Evolutionary conservation across 2,797 vertebrate genomes (phyloP).

Genomic region (Lepidocolaptes lacrymiger): DNA sequence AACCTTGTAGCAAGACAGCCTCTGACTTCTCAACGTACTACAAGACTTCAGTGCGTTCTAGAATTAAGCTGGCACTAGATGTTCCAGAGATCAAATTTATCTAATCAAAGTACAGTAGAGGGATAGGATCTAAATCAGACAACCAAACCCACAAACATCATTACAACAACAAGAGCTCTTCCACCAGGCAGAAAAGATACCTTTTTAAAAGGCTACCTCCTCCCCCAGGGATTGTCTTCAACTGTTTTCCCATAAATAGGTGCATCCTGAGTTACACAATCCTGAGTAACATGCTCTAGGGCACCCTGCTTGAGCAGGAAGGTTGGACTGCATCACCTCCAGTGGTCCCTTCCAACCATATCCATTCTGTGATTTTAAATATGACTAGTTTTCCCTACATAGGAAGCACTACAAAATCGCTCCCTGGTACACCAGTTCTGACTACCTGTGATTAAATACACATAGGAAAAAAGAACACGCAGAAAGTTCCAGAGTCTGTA

Average conservation of each 20-base stretch:
- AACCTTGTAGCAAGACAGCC: background rate
- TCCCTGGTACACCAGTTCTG: background rate
- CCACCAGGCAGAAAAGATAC: background rate
- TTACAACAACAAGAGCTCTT: background rate
- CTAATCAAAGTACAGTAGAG: background rate
- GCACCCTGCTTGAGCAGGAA: background rate
- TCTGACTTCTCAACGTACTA: background rate
- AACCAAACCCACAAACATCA: background rate
- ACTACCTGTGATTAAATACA: background rate
- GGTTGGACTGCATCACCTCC: background rate
- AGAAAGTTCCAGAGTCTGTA: background rate
- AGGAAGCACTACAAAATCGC: background rate
- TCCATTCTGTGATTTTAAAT: background rate
- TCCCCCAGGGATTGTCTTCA: background rate
- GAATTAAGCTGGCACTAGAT: background rate
- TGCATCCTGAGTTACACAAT: background rate
- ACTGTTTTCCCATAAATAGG: background rate
- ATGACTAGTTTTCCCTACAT: background rate
- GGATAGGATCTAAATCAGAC: background rate
- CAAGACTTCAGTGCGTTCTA: background rate
- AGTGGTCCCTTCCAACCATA: background rate
- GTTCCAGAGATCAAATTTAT: background rate
- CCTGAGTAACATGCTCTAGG: background rate
- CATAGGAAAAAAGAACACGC: background rate
- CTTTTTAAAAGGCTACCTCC: background rate